Conservation (phyloP, 2,888 invertebrate species). For the Yponomeuta evonymella region DNA sequence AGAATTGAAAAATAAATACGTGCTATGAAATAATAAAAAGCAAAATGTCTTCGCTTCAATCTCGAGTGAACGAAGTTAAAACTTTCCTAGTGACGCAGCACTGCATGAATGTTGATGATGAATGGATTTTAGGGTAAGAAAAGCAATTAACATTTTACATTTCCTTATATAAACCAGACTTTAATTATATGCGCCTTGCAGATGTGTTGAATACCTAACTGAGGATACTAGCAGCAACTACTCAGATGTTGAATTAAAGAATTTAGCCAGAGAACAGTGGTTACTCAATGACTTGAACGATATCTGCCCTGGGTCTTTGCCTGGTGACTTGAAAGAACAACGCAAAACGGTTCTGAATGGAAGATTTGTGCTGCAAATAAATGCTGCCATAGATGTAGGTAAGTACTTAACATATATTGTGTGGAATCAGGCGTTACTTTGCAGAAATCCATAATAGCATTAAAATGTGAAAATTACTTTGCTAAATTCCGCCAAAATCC, state of each 20-base stretch:
- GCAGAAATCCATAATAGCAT: no score
- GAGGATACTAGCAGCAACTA: constrained; percentile 54
- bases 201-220: constrained; percentile 74
- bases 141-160: constrained; percentile 15
- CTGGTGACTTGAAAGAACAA: constrained; percentile 66
- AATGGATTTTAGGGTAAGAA: constrained; percentile 59
- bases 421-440: no score
- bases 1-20: not conserved
- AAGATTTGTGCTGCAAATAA: constrained; percentile 78
- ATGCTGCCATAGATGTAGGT: constrained; percentile 78
- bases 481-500: no score
- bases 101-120: constrained; percentile 54
- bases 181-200: constrained; percentile 29
- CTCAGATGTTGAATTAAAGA: constrained; percentile 65
- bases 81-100: constrained; percentile 46
- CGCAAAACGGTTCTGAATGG: constrained; percentile 67
- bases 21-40: not conserved
- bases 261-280: constrained; percentile 81
- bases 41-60: constrained; percentile 29
- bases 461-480: no score
- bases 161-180: not conserved
- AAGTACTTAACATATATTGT: constrained; percentile 22
- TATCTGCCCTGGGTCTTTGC: constrained; percentile 78
- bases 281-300: constrained; percentile 78
- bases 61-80: constrained; percentile 38